A percentile compares a stretch with the other conserved stretches of the same genome.
These are phyloP conservation scores for Lasioglossum albipes DNA, from an alignment of 1,140 invertebrate species.

Conservation along the genomic window DNA sequence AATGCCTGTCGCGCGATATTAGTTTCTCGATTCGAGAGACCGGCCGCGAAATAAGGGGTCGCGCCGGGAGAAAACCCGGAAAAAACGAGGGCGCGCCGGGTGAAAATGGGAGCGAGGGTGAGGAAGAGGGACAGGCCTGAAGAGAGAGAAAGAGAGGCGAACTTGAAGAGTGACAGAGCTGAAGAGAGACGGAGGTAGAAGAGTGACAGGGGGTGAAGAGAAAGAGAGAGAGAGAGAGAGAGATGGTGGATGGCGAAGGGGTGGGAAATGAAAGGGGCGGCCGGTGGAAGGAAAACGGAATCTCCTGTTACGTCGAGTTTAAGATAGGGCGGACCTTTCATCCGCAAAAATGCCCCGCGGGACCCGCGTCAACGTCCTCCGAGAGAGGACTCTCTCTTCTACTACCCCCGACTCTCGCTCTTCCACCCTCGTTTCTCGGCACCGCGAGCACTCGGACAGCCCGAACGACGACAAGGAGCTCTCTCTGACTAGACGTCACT, in stretches of 20 bases:
- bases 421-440: slow-evolving; percentile 23
- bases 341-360: slow-evolving; percentile 76
- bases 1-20: slow-evolving; percentile 39
- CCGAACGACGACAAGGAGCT: slow-evolving; percentile 65
- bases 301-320: slow-evolving; percentile 65
- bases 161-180: no score
- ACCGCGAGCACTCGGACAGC: slow-evolving; percentile 61
- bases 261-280: slow-evolving; percentile 11
- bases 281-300: slow-evolving; percentile 13
- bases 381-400: slow-evolving; percentile 56
- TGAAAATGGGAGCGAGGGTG: not conserved
- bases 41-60: slow-evolving; percentile 29
- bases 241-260: slow-evolving; percentile 3
- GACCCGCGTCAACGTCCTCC: slow-evolving; percentile 76
- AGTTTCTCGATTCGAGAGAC: slow-evolving; percentile 32
- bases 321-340: slow-evolving; percentile 68
- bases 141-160: no score
- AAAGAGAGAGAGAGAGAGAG: slow-evolving; percentile 5
- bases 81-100: slow-evolving; percentile 23
- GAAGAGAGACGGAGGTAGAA: no score
- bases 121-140: not conserved
- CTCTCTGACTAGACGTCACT: slow-evolving; percentile 67
- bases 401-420: slow-evolving; percentile 21
- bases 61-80: slow-evolving; percentile 22
- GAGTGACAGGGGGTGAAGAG: not conserved